Base-by-base conservation (phyloP, 2,113 vertebrate species). In the Lepus timidus region DNA sequence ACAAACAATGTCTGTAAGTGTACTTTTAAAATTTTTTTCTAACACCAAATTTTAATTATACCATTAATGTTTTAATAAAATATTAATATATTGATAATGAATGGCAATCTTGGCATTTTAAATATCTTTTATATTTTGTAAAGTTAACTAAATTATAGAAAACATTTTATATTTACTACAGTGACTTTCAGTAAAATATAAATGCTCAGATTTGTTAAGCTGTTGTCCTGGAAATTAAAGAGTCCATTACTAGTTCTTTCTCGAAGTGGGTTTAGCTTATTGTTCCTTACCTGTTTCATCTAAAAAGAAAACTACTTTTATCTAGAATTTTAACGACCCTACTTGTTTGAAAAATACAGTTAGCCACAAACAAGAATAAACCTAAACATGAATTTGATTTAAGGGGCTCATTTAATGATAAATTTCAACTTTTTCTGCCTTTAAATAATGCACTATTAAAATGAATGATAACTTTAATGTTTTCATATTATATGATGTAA, bases 311-410 rank as follows among this genome's bases (percentile, higher is more conserved):
- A 39, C 39, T 52, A 62, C n/a, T 10, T 85, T 71, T 44, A 61
- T 65, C 36, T 84, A 90, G 58, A 84, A 81, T 75, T 80, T 79
- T 11, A 81, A 4, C 6, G 97, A 27, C 51, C 64, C 85, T 96
- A 51, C 76, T 36, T 93, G 23, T 0, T n/a, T 76, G 27, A 81
- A 94, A 25, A 51, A 61, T 3, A 79, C 22, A 62, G 64, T 95
- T 71, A 82, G 36, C 65, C 55, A n/a, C 20, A 89, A 44, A 68
- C n/a, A 85, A 33, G 1, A 86, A 88, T 3, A 94, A 75, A 97
- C 90, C 6, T 68, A 87, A 85, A 83, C 29, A 55, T 2, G 44
- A 23, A 1, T 65, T 82, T 65, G 0, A 12, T 36, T 81, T 73
- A 74, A 51, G 17, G 8, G 44, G 3, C 55, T 9, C 23, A 51